Base-by-base conservation (phyloP, 2,113 vertebrate genomes). In the Megaptera novaeangliae region DNA sequence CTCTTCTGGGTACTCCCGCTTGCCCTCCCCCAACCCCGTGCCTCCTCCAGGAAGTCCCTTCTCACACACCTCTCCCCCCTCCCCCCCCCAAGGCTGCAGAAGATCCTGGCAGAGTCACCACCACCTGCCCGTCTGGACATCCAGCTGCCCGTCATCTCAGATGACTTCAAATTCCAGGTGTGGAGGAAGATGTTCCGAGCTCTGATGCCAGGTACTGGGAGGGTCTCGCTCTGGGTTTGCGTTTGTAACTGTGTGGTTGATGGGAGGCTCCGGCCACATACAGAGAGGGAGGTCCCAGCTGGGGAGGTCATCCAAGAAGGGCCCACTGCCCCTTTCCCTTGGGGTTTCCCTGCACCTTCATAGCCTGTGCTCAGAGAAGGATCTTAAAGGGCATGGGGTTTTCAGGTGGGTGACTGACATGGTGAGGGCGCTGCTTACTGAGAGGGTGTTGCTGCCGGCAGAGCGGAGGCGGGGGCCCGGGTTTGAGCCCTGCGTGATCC, bases 141-240 rank as follows among this genome's bases (percentile, higher is more conserved):
- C 88, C 98, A 98, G 94, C 91, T 98, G 49, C 98, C 98, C 15
- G 52, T 98, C 68, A 98, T 98, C 92, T 98, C 98, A 1, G 98
- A 98, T 86, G 98, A 98, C 84, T 98, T 98, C 98, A 98, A 98
- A 77, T 98, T 98, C 97, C 98, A 98, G 82, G 98, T 98, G 94
- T 98, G 98, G 98, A 98, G 57, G 97, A 98, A 98, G 96, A 98
- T 98, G 98, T 98, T 98, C 96, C 98, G 96, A 34, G 98, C 98
- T 25, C 88, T 98, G 88, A 98, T 98, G 98, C 98, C 98, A 98
- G 98, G 98, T 98, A 98, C 29, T 3, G 39, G 89, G 88, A 87
- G 36, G 75, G 57, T 34, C 27, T 17, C 3, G 1, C 52, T 31
- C 36, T 3, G 13, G 71, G 34, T 57, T 75, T 82, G 46, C n/a